Percentiles rank a stretch among this genome's conserved stretches.
Conservation (phyloP, 1,140 invertebrate species). For the Heliconius hermathena region DNA sequence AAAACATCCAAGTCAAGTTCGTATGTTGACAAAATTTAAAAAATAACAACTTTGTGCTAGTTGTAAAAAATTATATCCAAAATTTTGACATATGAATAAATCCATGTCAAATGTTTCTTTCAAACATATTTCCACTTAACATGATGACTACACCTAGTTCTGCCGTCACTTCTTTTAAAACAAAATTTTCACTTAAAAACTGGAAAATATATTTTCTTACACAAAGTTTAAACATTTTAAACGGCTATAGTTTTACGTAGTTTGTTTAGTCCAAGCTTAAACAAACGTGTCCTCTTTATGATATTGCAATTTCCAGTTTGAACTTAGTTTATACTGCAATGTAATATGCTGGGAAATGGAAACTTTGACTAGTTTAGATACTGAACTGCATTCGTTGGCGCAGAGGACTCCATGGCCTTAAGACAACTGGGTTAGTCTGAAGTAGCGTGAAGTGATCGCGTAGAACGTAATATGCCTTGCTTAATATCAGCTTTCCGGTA, state of each 20-base stretch:
- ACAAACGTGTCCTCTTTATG: constrained; percentile 21
- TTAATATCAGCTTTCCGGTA: background rate
- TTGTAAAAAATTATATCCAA: too few species aligned
- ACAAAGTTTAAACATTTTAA: background rate
- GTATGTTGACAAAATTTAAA: too few species aligned
- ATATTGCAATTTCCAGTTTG: constrained; percentile 17
- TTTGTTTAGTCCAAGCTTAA: constrained; percentile 1
- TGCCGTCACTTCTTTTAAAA: too few species aligned
- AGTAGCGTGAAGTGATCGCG: background rate
- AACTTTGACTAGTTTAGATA: constrained; percentile 18
- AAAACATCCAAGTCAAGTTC: too few species aligned
- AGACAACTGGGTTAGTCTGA: constrained; percentile 17
- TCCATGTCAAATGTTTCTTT: too few species aligned
- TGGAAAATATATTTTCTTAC: background rate
- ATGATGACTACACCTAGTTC: too few species aligned
- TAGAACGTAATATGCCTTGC: background rate
- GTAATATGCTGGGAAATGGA: constrained; percentile 20
- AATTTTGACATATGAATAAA: too few species aligned
- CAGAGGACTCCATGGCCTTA: background rate
- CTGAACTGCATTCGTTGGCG: constrained; percentile 18
- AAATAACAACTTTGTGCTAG: too few species aligned
- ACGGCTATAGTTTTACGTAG: background rate
- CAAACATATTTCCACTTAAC: too few species aligned
- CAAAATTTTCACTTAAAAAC: too few species aligned
- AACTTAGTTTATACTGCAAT: constrained; percentile 17